Conservation (phyloP, 2,113 vertebrate species). For the Epinephelus cyanopodus region DNA sequence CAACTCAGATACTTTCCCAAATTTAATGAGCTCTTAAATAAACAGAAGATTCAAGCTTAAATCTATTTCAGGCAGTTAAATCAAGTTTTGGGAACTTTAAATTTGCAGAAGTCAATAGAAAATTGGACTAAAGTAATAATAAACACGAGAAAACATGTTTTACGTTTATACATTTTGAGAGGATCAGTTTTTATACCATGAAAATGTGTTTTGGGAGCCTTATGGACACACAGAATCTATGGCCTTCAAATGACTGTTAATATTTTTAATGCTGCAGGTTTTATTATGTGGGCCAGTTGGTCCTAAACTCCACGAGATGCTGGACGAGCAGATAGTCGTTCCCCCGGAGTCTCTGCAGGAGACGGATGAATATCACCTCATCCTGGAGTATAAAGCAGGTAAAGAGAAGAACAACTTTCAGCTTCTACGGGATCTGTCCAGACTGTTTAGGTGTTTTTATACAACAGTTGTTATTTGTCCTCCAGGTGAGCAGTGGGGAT, state of each 20-base stretch:
- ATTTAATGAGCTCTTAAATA: neutral
- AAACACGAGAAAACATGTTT: conserved; percentile 1
- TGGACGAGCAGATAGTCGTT: conserved; percentile 93
- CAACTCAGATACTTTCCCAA: neutral
- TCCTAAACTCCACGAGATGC: conserved; percentile 95
- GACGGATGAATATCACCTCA: conserved; percentile 95
- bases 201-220: neutral
- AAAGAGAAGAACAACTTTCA: conserved; percentile 17
- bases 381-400: conserved; percentile 98
- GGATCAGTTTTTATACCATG: neutral
- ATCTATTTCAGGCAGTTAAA: too few species aligned
- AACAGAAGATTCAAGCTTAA: too few species aligned
- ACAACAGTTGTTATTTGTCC: neutral
- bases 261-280: conserved; percentile 83
- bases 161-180: neutral
- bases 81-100: too few species aligned
- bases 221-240: neutral
- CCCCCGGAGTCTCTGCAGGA: conserved; percentile 95
- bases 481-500: conserved; percentile 93
- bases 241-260: neutral
- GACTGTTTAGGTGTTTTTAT: neutral
- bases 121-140: too few species aligned
- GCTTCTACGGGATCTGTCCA: neutral
- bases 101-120: neutral
- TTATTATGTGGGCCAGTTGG: conserved; percentile 96